Base-by-base conservation (phyloP, 2,797 vertebrate species). In the Erpetoichthys calabaricus region DNA sequence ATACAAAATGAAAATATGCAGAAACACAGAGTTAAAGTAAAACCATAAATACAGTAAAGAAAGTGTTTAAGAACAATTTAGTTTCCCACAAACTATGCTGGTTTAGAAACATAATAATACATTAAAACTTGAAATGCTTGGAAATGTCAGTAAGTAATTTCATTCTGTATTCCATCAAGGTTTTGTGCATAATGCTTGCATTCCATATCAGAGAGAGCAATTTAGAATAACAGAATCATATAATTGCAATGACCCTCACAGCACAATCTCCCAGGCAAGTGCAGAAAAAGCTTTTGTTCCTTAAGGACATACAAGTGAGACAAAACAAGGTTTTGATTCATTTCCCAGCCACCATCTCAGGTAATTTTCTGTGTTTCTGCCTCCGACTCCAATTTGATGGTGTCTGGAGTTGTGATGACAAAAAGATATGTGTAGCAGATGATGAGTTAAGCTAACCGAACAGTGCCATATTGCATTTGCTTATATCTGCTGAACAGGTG, bases 311-410 rank as follows among this genome's bases (percentile, higher is more conserved):
- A 58, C 51, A 47, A 58, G 71, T 63, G 57, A 62, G 68, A 69
- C 68, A 51, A 59, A 62, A 57, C n/a, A 6, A 57, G 42, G 51
- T 60, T 63, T 73, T 73, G 73, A 81, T 77, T 75, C 67, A 71
- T 69, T 73, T 80, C 74, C 73, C 76, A 79, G 76, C 74, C 72
- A 61, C 66, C 62, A 69, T 69, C 78, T 69, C 62, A 47, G 10
- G 84, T 77, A 74, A 83, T 84, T 85, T 79, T 79, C 84, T 86
- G 74, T 72, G 66, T 70, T 76, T 68, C 74, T 81, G 76, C 77
- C 75, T 61, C 61, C 63, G 56, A 64, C 70, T 84, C 80, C 80
- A 81, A 80, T 88, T 79, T 84, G 74, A 71, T 77, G 80, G 73
- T 74, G 74, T 68, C 77, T 78, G 75, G 61, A 63, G 57, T 57